These are phyloP conservation scores for Crocidura indochinensis DNA, from an alignment of 2,797 vertebrate species.

Conservation along the genomic window DNA sequence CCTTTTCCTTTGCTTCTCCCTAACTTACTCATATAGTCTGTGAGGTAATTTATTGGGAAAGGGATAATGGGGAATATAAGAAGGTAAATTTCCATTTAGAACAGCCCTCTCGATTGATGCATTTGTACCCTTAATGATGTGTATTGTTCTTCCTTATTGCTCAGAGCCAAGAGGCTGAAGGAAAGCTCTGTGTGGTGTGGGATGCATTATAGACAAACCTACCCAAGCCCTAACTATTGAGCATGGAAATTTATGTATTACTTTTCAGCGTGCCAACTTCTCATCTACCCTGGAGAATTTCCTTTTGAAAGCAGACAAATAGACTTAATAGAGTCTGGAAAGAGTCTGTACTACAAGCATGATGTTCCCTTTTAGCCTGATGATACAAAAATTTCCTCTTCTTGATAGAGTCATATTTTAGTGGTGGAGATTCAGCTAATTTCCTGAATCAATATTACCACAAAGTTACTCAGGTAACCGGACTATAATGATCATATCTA, in stretches of 20 bases:
- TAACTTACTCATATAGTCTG: neutral
- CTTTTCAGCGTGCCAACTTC: constrained; percentile 53
- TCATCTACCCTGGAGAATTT: constrained; percentile 64
- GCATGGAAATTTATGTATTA: constrained; percentile 68
- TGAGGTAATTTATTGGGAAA: neutral
- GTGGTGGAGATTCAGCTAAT: constrained; percentile 10
- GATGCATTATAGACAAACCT: neutral
- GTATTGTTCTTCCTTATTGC: neutral
- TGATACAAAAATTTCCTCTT: constrained; percentile 51
- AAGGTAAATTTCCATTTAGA: constrained; percentile 26
- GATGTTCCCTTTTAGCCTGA: constrained; percentile 38
- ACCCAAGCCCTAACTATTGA: constrained; percentile 3
- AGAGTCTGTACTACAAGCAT: constrained; percentile 56
- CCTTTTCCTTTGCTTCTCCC: neutral
- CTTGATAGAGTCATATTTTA: constrained; percentile 8
- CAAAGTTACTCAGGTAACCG: neutral
- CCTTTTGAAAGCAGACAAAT: constrained; percentile 68
- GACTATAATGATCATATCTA: constrained; percentile 7
- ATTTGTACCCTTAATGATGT: neutral
- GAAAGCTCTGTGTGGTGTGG: neutral
- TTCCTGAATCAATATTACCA: constrained; percentile 46
- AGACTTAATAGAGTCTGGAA: constrained; percentile 48
- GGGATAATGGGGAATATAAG: neutral
- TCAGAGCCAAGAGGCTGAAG: constrained; percentile 35
- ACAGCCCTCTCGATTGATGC: constrained; percentile 29